A percentile compares a stretch with the other conserved stretches of the same genome.
Conservation (phyloP, 2,797 vertebrate species). For the Periophthalmus magnuspinnatus region DNA sequence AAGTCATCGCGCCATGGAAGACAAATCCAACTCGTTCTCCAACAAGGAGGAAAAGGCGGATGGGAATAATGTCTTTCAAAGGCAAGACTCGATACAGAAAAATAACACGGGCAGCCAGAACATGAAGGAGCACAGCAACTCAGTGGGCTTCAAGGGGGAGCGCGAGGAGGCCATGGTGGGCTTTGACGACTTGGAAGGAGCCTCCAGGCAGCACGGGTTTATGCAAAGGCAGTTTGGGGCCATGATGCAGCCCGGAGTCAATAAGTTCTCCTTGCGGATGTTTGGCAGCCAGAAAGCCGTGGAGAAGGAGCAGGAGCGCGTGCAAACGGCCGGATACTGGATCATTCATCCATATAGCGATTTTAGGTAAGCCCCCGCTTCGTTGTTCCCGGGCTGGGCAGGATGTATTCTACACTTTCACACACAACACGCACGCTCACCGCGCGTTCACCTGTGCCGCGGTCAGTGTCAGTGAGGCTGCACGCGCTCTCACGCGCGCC, state of each 20-base stretch:
- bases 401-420: constrained; percentile 45
- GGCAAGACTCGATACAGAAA: constrained; percentile 86
- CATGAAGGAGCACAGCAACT: constrained; percentile 93
- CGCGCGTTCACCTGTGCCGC: constrained; percentile 45
- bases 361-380: constrained; percentile 89
- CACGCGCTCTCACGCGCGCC: constrained; percentile 22
- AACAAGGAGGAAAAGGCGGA: constrained; percentile 88
- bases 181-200: constrained; percentile 88
- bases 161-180: constrained; percentile 87
- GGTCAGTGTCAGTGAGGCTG: constrained; percentile 35
- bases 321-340: constrained; percentile 98
- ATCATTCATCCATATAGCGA: constrained; percentile 99
- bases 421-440: constrained; percentile 45
- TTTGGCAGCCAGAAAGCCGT: constrained; percentile 98
- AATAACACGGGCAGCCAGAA: constrained; percentile 82
- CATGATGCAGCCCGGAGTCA: constrained; percentile 97
- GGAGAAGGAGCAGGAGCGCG: constrained; percentile 97
- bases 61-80: constrained; percentile 87
- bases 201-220: constrained; percentile 86
- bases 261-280: constrained; percentile 99
- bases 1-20: constrained; percentile 82
- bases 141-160: constrained; percentile 91
- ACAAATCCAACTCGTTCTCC: constrained; percentile 88
- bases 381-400: constrained; percentile 55
- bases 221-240: constrained; percentile 97